Conservation (phyloP, 2,113 vertebrate genomes). For the Nanorana parkeri region DNA sequence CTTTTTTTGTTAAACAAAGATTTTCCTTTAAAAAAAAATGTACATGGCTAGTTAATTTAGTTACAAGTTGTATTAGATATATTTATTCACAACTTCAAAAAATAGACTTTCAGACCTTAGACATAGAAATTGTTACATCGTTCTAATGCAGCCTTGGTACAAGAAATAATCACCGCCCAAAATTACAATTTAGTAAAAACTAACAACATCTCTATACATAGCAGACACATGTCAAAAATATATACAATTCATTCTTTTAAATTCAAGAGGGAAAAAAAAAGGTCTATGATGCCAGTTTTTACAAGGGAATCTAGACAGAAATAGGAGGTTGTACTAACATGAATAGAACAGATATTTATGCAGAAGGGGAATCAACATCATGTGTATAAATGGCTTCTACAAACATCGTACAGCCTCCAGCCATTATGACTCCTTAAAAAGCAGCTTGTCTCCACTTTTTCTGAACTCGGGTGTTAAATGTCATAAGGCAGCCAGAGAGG, state of each 20-base stretch:
- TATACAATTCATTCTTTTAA: conserved; percentile 54
- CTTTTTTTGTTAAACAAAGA: conserved; percentile 74
- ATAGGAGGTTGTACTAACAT: neutral
- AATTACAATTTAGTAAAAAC: conserved; percentile 67
- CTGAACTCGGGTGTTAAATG: no score
- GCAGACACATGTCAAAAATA: conserved; percentile 64
- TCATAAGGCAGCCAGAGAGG: no score
- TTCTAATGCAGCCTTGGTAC: conserved; percentile 67
- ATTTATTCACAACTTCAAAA: conserved; percentile 74
- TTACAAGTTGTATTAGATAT: conserved; percentile 64
- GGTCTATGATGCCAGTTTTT: neutral
- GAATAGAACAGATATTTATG: neutral
- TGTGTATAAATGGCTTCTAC: no score
- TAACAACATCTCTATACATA: conserved; percentile 64
- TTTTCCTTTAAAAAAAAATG: conserved; percentile 74
- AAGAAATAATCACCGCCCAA: conserved; percentile 70
- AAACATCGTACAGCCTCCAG: no score
- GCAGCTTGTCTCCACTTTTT: no score
- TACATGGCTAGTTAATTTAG: conserved; percentile 68
- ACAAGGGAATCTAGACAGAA: neutral
- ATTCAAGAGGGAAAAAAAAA: conserved; percentile 1
- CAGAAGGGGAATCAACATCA: no score
- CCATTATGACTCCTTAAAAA: no score
- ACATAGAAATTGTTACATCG: conserved; percentile 73
- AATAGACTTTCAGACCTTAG: conserved; percentile 72